Base-by-base conservation (phyloP, 1,140 invertebrate species). In the Vanessa tameamea region DNA sequence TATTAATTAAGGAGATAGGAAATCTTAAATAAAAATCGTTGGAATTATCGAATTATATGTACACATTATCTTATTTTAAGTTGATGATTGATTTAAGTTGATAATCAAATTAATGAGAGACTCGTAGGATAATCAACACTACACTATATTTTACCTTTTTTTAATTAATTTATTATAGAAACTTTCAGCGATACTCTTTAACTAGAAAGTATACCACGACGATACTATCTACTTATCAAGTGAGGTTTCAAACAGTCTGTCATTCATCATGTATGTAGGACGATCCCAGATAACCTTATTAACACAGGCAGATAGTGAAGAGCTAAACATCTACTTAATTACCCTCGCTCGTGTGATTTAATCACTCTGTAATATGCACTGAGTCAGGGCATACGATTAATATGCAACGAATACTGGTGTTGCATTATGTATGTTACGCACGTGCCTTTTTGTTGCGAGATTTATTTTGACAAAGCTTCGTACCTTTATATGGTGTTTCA, bases 261-360 rank as follows among this genome's bases (percentile, higher is more conserved):
- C 72, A 75, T 73, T 73, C 57, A 71, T 77, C 73, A 74, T 72
- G 64, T 77, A 77, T 77, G 75, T 79, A 63, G 72, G 72, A 61
- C 65, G 76, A 59, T 80, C 74, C 63, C 37, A 73, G 80, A 82
- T 80, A 82, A 82, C 80, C 78, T 80, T 82, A 77, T 80, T 75
- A 77, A 79, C 78, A 72, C 69, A 73, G 64, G 4, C 57, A 75
- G 80, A 82, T 82, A 82, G 72, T 63, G 75, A 51, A 67, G 66
- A 69, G 75, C 67, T 72, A 75, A 75, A 75, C 69, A 71, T 67
- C 69, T 68, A 68, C 53, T 64, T 61, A 69, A 70, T 68, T 69
- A 37, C 66, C 59, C 26, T 14, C 47, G 65, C 47, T 75, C 26
- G 55, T 48, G 74, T 76, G 66, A 69, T 76, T 67, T 73, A 71